Conservation (phyloP, 2,113 vertebrate species). For the Pandion haliaetus region DNA sequence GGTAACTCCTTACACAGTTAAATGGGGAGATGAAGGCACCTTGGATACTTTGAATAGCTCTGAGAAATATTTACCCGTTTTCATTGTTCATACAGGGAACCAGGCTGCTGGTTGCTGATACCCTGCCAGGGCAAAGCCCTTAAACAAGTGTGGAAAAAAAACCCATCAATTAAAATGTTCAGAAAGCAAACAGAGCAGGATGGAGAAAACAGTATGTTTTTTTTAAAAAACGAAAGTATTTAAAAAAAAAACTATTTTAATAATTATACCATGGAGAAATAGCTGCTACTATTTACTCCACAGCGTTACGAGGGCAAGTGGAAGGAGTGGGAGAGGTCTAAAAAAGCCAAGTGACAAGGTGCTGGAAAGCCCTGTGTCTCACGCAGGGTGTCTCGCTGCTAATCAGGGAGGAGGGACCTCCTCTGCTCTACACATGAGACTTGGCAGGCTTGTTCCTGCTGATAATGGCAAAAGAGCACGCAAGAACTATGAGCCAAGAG, state of each 20-base stretch:
- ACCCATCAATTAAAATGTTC: background rate
- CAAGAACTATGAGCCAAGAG: background rate
- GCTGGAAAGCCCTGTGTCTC: background rate
- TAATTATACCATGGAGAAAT: background rate
- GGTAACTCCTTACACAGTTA: background rate
- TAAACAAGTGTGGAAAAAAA: background rate
- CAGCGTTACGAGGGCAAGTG: background rate
- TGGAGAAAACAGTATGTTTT: background rate
- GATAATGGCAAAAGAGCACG: fast-evolving
- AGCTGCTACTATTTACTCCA: background rate
- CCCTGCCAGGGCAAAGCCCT: background rate
- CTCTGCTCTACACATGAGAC: background rate
- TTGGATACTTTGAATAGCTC: background rate
- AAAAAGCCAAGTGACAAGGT: background rate
- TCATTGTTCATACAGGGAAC: background rate
- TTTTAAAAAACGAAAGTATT: background rate
- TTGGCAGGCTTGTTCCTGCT: background rate
- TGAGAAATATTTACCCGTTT: background rate
- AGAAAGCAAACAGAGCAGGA: background rate
- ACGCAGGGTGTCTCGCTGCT: background rate
- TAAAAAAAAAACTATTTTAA: background rate
- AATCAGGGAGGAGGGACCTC: background rate
- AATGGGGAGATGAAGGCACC: background rate
- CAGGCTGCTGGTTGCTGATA: background rate
- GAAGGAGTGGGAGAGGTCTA: background rate